Percentiles rank a stretch among this genome's conserved stretches.
phyloP scores from a whole-genome alignment of 1,140 invertebrate genomes.

The Parapsyche elsis region DNA sequence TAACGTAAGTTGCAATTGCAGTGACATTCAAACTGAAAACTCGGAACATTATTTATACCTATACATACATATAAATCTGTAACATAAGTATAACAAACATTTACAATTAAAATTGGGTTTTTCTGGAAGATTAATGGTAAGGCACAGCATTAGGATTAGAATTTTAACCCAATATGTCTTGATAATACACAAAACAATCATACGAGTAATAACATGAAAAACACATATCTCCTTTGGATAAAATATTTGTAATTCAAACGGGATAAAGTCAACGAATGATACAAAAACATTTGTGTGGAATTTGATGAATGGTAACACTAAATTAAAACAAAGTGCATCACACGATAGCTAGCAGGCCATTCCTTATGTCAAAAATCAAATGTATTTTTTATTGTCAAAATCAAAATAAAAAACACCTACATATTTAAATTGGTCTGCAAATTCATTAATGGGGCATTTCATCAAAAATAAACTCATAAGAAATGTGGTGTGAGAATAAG shows the following conservation, averaged over 20 bases:
- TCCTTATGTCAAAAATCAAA: constrained; percentile 34
- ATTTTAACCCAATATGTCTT: not conserved
- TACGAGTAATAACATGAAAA: not conserved
- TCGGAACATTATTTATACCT: not conserved
- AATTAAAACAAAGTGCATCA: constrained; percentile 39
- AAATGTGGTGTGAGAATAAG: constrained; percentile 44
- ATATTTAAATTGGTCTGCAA: constrained; percentile 31
- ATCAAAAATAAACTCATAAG: constrained; percentile 40
- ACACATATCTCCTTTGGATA: too few relatives aligned
- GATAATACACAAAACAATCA: constrained; percentile 1
- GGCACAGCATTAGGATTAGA: not conserved
- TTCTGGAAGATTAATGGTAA: not conserved
- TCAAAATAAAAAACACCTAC: constrained; percentile 31
- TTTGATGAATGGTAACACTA: constrained; percentile 28
- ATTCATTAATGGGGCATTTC: constrained; percentile 39
- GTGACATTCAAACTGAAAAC: not conserved
- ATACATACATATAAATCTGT: not conserved
- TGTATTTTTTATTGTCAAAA: constrained; percentile 15
- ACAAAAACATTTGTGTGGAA: constrained; percentile 27
- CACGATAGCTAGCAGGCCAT: constrained; percentile 44
- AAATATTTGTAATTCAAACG: too few relatives aligned
- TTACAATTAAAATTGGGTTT: not conserved
- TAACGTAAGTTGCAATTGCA: not conserved
- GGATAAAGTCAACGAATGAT: constrained; percentile 12
- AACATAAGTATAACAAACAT: not conserved